phyloP scores from a whole-genome alignment of 1,140 invertebrate species.

The Nymphalis io region DNA sequence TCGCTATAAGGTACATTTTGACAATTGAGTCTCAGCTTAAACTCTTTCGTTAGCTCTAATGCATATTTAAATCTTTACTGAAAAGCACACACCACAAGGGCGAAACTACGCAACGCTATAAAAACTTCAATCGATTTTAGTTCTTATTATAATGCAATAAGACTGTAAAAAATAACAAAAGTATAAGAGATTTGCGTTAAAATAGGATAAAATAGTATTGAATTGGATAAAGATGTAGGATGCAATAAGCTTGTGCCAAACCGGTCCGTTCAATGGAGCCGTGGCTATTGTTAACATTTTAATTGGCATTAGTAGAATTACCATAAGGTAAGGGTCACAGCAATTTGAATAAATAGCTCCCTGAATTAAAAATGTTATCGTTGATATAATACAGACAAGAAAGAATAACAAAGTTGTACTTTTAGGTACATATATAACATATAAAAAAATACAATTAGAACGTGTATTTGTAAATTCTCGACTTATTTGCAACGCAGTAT shows the following conservation, averaged over 20 bases:
- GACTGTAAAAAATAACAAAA: not conserved
- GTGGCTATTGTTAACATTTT: conserved; percentile 74
- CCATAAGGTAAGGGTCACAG: conserved; percentile 48
- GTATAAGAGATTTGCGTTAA: conserved; percentile 14
- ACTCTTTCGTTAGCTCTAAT: conserved; percentile 43
- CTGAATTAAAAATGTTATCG: conserved; percentile 38
- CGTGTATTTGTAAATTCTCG: too few species aligned
- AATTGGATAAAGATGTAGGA: conserved; percentile 56
- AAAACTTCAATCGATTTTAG: conserved; percentile 21
- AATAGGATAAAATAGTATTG: conserved; percentile 31
- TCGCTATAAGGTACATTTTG: not conserved
- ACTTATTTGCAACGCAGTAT: too few species aligned
- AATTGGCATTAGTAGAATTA: conserved; percentile 65
- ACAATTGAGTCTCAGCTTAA: conserved; percentile 27
- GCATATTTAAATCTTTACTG: conserved; percentile 51
- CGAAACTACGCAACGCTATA: conserved; percentile 17
- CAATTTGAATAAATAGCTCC: conserved; percentile 33
- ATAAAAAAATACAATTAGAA: too few species aligned
- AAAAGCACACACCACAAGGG: conserved; percentile 14
- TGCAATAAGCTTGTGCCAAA: conserved; percentile 59
- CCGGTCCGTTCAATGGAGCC: conserved; percentile 63
- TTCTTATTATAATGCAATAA: conserved; percentile 6
- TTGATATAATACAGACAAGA: conserved; percentile 13
- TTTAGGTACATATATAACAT: too few species aligned
- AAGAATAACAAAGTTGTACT: not conserved